phyloP scores from a whole-genome alignment of 2,888 invertebrate genomes.

The Trichogramma dendrolimi region DNA sequence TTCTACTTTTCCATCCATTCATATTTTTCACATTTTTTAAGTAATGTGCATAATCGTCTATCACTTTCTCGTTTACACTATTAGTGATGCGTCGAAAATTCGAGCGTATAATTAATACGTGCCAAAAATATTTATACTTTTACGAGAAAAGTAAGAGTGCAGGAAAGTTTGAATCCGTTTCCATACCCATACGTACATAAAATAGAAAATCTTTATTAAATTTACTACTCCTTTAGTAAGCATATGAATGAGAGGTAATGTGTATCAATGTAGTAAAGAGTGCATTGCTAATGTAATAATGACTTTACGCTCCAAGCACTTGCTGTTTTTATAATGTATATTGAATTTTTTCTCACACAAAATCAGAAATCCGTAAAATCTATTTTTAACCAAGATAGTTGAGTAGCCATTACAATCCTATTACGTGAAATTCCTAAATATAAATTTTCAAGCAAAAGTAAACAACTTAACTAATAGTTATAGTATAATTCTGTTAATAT shows the following conservation, averaged over 20 bases:
- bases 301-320: too few relatives aligned
- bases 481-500: too few relatives aligned
- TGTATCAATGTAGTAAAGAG: constrained; percentile 11
- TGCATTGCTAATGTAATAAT: neutral
- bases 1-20: too few relatives aligned
- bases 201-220: constrained; percentile 16
- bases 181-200: neutral
- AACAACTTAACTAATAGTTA: too few relatives aligned
- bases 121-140: constrained; percentile 3
- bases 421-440: too few relatives aligned
- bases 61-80: neutral
- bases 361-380: neutral
- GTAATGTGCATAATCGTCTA: neutral
- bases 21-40: neutral
- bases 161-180: constrained; percentile 11
- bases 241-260: constrained; percentile 4
- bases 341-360: neutral
- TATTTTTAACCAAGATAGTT: neutral
- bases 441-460: too few relatives aligned
- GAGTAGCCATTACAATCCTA: too few relatives aligned
- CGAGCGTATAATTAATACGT: constrained; percentile 6
- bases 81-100: neutral
- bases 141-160: constrained; percentile 12
- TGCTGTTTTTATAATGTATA: too few relatives aligned
- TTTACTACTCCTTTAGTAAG: constrained; percentile 9